Conservation (phyloP, 2,113 vertebrate species). For the Podocnemis expansa region DNA sequence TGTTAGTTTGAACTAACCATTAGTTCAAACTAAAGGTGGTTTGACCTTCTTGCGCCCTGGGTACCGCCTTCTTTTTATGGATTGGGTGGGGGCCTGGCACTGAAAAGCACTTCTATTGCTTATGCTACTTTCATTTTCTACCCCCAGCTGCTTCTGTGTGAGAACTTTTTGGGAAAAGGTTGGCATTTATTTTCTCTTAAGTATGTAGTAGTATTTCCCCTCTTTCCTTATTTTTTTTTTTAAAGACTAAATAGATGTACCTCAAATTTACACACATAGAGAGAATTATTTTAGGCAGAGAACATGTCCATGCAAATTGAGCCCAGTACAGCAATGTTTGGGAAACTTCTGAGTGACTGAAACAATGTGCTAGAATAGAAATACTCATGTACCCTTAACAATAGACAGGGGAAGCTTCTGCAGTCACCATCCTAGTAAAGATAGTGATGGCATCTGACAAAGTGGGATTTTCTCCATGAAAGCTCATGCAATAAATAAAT, state of each 20-base stretch:
- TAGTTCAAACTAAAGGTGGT: no score
- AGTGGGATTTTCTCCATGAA: no score
- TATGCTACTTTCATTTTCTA: not conserved
- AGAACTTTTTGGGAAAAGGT: not conserved
- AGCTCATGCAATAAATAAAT: no score
- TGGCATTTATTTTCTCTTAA: not conserved
- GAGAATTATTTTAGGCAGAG: constrained; percentile 35
- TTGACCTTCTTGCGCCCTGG: no score
- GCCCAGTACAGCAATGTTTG: not conserved
- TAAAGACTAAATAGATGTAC: not conserved
- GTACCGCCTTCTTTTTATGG: no score
- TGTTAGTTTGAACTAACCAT: no score
- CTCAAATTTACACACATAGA: not conserved
- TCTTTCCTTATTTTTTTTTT: not conserved
- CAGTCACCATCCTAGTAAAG: not conserved
- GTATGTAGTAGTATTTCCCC: not conserved
- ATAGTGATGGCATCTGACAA: no score
- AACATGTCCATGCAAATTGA: constrained; percentile 14
- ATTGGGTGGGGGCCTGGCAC: no score
- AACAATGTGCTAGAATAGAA: not conserved
- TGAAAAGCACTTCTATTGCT: not conserved
- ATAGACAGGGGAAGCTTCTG: not conserved
- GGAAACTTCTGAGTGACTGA: not conserved
- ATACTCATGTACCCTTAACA: not conserved
- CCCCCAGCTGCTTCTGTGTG: not conserved